Evolutionary conservation across 2,888 invertebrate species (phyloP).

Genomic region (Eristalis intricaria): DNA sequence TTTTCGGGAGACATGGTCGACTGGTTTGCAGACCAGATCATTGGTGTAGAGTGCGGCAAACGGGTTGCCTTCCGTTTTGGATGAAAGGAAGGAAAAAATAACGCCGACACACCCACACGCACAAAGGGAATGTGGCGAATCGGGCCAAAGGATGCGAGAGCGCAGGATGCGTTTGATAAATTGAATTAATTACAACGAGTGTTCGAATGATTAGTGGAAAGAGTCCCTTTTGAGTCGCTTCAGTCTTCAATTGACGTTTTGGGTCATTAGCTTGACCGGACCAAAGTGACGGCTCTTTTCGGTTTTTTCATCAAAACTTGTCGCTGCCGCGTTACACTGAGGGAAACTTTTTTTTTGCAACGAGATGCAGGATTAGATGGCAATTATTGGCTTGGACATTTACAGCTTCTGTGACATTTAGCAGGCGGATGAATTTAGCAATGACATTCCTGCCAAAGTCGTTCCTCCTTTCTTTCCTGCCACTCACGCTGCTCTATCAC

Average conservation of each 20-base stretch:
- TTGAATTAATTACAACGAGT: conserved; percentile 71
- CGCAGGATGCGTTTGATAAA: conserved; percentile 68
- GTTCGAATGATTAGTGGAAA: conserved; percentile 67
- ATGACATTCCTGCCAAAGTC: too few species aligned
- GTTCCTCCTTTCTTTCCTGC: too few species aligned
- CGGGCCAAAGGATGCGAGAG: conserved; percentile 6
- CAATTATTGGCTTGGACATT: too few species aligned
- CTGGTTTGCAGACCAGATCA: conserved; percentile 53
- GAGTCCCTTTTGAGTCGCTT: conserved; percentile 41
- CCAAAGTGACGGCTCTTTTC: background rate
- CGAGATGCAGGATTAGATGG: background rate
- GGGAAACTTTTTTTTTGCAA: background rate
- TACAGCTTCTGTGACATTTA: too few species aligned
- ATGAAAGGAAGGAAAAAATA: conserved; percentile 4
- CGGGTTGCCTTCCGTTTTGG: background rate
- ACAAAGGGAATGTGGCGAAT: background rate
- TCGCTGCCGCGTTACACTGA: background rate
- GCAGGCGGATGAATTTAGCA: too few species aligned
- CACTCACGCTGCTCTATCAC: too few species aligned
- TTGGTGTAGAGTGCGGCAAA: conserved; percentile 29
- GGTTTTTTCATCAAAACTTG: background rate
- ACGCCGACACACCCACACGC: background rate
- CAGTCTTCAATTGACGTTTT: conserved; percentile 47
- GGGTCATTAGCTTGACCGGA: conserved; percentile 49
- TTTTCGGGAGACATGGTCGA: conserved; percentile 60